phyloP scores from a whole-genome alignment of 2,113 vertebrate genomes.

The Blennius ocellaris region DNA sequence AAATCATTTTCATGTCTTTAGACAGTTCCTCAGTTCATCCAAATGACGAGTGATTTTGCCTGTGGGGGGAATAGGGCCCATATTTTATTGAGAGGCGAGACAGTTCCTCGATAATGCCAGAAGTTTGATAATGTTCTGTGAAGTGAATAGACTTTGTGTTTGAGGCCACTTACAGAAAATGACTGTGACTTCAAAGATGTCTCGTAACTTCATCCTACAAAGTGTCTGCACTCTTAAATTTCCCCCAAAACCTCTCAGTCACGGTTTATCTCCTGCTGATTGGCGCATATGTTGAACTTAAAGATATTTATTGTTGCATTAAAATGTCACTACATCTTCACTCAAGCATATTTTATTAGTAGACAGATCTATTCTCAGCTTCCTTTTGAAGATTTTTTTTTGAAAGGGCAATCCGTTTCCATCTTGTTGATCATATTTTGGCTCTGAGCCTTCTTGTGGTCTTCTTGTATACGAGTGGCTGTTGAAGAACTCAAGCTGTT shows the following conservation, averaged over 20 bases:
- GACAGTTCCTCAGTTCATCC: constrained; percentile 73
- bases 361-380: constrained; percentile 17
- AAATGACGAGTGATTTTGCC: constrained; percentile 73
- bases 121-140: constrained; percentile 66
- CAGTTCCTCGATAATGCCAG: constrained; percentile 71
- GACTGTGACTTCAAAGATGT: constrained; percentile 55
- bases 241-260: constrained; percentile 31
- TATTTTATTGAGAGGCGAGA: constrained; percentile 74
- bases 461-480: constrained; percentile 16
- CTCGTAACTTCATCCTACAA: constrained; percentile 41
- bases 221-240: constrained; percentile 42
- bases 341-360: constrained; percentile 26
- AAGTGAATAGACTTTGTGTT: constrained; percentile 67
- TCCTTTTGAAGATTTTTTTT: constrained; percentile 12
- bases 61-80: constrained; percentile 53
- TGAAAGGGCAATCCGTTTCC: constrained; percentile 20
- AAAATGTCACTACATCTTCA: constrained; percentile 24
- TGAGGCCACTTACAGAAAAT: constrained; percentile 61
- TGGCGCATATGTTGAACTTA: constrained; percentile 8
- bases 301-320: constrained; percentile 41
- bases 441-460: constrained; percentile 36
- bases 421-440: constrained; percentile 36
- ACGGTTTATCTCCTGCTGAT: constrained; percentile 5
- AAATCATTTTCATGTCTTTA: constrained; percentile 78
- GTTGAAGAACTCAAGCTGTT: constrained; percentile 51